Evolutionary conservation across 37 sponge, comb jelly and placozoan species (phyloP).

Genomic region (Crambe crambe): DNA sequence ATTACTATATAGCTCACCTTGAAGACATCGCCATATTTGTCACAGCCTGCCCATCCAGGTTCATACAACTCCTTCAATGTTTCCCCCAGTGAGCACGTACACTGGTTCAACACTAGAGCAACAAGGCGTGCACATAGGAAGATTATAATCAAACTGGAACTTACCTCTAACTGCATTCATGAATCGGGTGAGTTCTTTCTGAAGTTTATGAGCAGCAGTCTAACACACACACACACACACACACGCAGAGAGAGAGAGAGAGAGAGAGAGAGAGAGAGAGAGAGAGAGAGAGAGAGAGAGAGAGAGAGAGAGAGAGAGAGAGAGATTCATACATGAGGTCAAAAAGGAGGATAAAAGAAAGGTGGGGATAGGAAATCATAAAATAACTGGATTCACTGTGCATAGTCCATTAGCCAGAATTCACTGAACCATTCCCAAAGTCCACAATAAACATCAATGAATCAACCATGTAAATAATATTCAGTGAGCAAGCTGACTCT

Average conservation of each 20-base stretch:
- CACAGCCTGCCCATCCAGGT: constrained; percentile 65
- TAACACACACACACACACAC: constrained; percentile 12
- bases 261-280: constrained; percentile 26
- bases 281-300: constrained; percentile 40
- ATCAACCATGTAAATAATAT: too few species aligned
- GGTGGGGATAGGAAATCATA: background rate
- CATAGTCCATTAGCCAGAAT: too few species aligned
- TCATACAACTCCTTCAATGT: constrained; percentile 64
- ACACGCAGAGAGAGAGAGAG: constrained; percentile 42
- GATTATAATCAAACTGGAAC: background rate
- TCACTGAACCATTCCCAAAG: too few species aligned
- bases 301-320: constrained; percentile 38
- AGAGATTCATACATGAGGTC: background rate
- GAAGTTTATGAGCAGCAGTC: constrained; percentile 57
- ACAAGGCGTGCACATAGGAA: constrained; percentile 6
- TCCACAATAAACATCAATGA: too few species aligned
- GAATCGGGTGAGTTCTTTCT: constrained; percentile 62
- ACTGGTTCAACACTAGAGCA: constrained; percentile 36
- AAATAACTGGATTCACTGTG: too few species aligned
- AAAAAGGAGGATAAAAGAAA: background rate
- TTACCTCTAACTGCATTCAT: constrained; percentile 57
- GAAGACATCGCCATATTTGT: background rate
- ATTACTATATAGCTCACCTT: constrained; percentile 43
- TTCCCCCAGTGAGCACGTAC: constrained; percentile 36
- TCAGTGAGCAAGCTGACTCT: too few species aligned